phyloP scores from a whole-genome alignment of 1,140 invertebrate genomes.

The Sitophilus oryzae region DNA sequence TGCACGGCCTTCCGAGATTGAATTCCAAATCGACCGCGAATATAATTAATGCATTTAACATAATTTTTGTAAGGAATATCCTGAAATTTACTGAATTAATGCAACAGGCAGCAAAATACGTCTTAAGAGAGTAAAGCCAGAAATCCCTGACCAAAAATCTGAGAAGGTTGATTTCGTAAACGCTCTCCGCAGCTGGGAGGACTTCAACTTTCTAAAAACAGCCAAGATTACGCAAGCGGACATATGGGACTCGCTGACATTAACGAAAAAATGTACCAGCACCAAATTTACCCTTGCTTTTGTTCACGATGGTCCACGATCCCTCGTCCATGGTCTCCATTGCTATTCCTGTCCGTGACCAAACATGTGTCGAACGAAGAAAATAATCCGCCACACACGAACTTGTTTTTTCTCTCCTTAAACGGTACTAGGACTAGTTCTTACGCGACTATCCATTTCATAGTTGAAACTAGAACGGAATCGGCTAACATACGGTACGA shows the following conservation, averaged over 20 bases:
- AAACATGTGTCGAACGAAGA: slow-evolving; percentile 26
- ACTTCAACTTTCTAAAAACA: slow-evolving; percentile 25
- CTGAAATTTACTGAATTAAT: no score
- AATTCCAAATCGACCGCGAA: no score
- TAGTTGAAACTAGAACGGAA: not conserved
- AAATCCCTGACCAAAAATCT: no score
- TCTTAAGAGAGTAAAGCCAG: no score
- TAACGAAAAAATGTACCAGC: not conserved
- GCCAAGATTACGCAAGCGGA: slow-evolving; percentile 5
- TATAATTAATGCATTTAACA: no score
- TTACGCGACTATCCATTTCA: not conserved
- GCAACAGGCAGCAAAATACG: no score
- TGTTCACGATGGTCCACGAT: slow-evolving; percentile 23
- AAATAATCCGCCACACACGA: no score
- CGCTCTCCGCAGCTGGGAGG: slow-evolving; percentile 12
- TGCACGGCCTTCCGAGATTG: no score
- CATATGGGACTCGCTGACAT: slow-evolving; percentile 18
- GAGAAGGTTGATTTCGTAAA: no score
- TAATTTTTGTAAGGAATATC: no score
- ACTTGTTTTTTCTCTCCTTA: slow-evolving; percentile 20
- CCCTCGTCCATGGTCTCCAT: slow-evolving; percentile 25
- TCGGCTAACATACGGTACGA: slow-evolving; percentile 5
- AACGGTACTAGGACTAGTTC: slow-evolving; percentile 18
- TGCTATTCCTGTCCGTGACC: slow-evolving; percentile 33
- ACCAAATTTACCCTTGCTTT: slow-evolving; percentile 19